Conservation (phyloP, 2,113 vertebrate species). For the zebrafish (Danio rerio) region GRCz12tu NC_133198.1:8445001-8445500, state of each 20-base stretch:
- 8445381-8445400: conserved; percentile 25
- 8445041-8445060: background rate
- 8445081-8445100: conserved; percentile 6
- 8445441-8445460: background rate
- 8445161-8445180: conserved; percentile 3
- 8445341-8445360: conserved; percentile 27
- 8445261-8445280: background rate
- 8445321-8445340: conserved; percentile 35
- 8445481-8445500: background rate
- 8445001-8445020: background rate
- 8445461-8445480: background rate
- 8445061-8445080: background rate
- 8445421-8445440: conserved; percentile 2
- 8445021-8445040: background rate
- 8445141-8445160: conserved; percentile 19
- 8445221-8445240: background rate
- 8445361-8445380: conserved; percentile 23
- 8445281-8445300: conserved; percentile 5
- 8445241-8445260: too few relatives aligned
- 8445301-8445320: conserved; percentile 9
- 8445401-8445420: background rate
- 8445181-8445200: background rate
- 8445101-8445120: background rate
- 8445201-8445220: background rate
- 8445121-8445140: background rate